Evolutionary conservation across 2,797 vertebrate genomes (phyloP).

Genomic region (Mergus octosetaceus): DNA sequence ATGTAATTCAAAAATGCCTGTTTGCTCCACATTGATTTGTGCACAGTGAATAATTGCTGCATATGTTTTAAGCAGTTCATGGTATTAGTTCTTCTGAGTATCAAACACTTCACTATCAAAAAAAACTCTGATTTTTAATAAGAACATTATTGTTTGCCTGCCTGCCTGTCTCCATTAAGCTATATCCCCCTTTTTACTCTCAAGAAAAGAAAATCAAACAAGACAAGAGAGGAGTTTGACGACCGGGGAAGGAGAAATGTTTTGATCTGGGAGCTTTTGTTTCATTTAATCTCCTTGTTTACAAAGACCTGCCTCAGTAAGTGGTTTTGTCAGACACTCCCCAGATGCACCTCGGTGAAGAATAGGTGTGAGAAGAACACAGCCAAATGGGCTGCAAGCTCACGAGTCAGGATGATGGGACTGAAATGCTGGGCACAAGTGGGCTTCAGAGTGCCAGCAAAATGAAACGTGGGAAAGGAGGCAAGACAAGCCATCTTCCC

Average conservation of each 20-base stretch:
- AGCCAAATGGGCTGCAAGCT: not conserved
- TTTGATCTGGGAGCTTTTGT: not conserved
- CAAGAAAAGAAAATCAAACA: not conserved
- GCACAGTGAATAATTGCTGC: not conserved
- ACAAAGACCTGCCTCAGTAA: not conserved
- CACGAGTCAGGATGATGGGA: not conserved
- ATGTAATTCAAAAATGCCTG: not conserved
- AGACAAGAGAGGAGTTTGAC: not conserved
- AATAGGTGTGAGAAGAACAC: not conserved
- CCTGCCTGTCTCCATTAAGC: not conserved
- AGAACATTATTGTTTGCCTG: not conserved
- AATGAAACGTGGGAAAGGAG: not conserved
- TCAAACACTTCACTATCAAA: not conserved
- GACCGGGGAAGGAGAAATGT: not conserved
- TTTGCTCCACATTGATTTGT: not conserved
- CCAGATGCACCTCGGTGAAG: not conserved
- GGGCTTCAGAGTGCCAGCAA: not conserved
- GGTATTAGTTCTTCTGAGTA: not conserved
- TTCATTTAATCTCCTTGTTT: not conserved
- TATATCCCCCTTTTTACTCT: not conserved
- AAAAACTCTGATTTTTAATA: not conserved
- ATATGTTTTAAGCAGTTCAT: not conserved
- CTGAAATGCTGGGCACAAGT: accelerated
- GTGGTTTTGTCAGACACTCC: not conserved
- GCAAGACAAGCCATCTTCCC: not conserved